These are phyloP conservation scores for Zhuqinia jingwanae DNA, from an alignment of 2,888 invertebrate species.

Conservation along the genomic window DNA sequence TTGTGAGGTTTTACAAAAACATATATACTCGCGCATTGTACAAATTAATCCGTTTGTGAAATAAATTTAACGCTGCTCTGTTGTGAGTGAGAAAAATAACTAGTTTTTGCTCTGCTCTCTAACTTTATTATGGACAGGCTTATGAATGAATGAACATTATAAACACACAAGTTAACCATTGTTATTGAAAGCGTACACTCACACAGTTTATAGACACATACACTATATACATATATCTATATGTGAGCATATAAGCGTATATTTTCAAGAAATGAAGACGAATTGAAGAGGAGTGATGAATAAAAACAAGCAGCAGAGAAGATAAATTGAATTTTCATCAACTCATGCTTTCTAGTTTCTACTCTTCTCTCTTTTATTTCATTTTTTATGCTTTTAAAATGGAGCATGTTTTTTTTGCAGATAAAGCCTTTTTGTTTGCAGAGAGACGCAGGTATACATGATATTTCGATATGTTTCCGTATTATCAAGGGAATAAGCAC, in stretches of 20 bases:
- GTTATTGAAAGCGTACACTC: no score
- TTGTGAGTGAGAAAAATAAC: no score
- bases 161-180: no score
- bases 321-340: constrained; percentile 52
- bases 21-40: neutral
- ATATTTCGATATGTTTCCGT: neutral
- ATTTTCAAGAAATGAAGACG: neutral
- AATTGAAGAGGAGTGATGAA: neutral
- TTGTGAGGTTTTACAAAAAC: neutral
- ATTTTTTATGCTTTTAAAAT: neutral
- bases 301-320: constrained; percentile 4
- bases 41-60: neutral
- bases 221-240: no score
- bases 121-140: no score
- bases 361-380: neutral
- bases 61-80: neutral
- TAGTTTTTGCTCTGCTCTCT: no score
- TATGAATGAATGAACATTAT: no score
- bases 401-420: neutral
- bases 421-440: constrained; percentile 14
- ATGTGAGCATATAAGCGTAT: no score
- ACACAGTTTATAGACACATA: no score
- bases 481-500: constrained; percentile 4
- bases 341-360: constrained; percentile 7
- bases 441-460: neutral